phyloP scores from a whole-genome alignment of 1,140 invertebrate species.

The Aphelenchoides besseyi region DNA sequence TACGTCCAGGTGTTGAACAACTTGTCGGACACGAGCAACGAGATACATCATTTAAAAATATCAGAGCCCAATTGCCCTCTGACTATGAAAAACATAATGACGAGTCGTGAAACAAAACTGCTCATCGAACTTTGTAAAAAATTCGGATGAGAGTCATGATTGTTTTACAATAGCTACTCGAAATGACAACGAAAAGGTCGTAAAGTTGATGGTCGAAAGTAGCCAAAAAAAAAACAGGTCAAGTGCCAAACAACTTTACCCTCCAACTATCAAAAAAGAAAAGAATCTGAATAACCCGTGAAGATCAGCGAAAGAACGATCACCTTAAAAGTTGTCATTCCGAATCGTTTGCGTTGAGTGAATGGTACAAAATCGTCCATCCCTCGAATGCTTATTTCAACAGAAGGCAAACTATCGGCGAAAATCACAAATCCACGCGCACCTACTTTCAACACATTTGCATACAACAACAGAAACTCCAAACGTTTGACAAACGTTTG shows the following conservation, averaged over 20 bases:
- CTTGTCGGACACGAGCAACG: neutral
- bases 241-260: neutral
- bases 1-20: neutral
- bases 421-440: neutral
- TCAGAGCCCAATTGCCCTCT: neutral
- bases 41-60: neutral
- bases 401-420: neutral
- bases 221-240: neutral
- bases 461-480: neutral
- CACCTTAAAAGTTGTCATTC: neutral
- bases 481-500: neutral
- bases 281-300: no score
- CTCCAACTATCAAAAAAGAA: no score
- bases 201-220: neutral
- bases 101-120: neutral
- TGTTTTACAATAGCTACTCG: conserved; percentile 1
- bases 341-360: neutral
- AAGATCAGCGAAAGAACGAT: neutral
- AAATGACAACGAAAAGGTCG: neutral
- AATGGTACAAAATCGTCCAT: neutral
- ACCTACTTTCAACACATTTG: neutral
- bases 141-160: neutral
- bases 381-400: neutral
- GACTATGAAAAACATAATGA: neutral
- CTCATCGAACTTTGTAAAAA: neutral